These are phyloP conservation scores for Glaucopsyche alexis DNA, from an alignment of 2,888 invertebrate species.

Conservation along the genomic window DNA sequence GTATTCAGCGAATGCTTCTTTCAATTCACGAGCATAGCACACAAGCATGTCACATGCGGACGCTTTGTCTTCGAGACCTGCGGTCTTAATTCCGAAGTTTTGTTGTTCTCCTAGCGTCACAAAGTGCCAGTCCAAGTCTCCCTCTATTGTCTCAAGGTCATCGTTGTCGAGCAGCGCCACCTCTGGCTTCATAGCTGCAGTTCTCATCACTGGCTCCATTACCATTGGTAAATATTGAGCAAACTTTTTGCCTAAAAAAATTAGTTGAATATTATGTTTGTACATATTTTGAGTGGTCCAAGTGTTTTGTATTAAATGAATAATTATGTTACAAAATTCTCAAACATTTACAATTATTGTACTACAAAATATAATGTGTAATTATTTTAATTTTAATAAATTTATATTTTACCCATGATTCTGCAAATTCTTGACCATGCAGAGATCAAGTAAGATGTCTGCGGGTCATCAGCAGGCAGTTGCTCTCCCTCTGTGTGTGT, in stretches of 20 bases:
- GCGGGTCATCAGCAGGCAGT: constrained; percentile 96
- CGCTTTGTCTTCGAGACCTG: constrained; percentile 95
- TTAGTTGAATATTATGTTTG: background rate
- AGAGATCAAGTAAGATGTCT: constrained; percentile 97
- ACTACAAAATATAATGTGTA: too few relatives aligned
- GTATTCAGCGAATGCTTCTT: constrained; percentile 84
- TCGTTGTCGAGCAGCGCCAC: constrained; percentile 94
- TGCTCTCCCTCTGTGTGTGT: constrained; percentile 92
- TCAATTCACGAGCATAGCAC: constrained; percentile 95
- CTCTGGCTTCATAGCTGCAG: constrained; percentile 96
- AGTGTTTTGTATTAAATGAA: background rate
- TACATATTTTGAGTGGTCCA: background rate
- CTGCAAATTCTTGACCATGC: constrained; percentile 99
- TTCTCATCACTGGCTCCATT: constrained; percentile 96
- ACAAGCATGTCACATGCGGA: constrained; percentile 98
- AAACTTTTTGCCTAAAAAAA: constrained; percentile 85
- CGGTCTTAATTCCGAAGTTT: constrained; percentile 96
- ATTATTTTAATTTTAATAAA: background rate
- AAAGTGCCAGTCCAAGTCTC: constrained; percentile 96
- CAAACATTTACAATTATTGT: too few relatives aligned
- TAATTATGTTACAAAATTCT: too few relatives aligned
- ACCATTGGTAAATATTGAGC: constrained; percentile 95
- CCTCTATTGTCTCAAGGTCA: constrained; percentile 89
- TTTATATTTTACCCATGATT: constrained; percentile 81
- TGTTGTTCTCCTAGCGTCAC: constrained; percentile 96